A percentile compares a stretch with the other conserved stretches of the same genome.
Conservation (phyloP, 2,797 vertebrate species). For the Pseudopleuronectes americanus region DNA sequence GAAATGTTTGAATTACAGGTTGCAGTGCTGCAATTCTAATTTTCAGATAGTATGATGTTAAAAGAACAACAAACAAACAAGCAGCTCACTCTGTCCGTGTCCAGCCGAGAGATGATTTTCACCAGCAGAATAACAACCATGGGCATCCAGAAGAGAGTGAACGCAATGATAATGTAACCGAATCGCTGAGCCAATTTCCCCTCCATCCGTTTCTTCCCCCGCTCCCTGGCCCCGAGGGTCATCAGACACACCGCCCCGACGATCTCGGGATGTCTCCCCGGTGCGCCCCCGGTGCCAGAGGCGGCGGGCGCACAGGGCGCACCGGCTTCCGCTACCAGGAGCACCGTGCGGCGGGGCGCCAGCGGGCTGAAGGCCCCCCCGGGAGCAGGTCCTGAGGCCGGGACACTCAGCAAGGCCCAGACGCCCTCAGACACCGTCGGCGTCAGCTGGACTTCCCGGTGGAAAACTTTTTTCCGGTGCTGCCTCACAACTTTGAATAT, state of each 20-base stretch:
- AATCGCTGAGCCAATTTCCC: conserved; percentile 76
- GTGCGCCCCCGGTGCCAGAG: too few relatives aligned
- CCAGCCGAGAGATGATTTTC: conserved; percentile 40
- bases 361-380: conserved; percentile 1
- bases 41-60: background rate
- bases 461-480: conserved; percentile 72
- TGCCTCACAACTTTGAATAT: conserved; percentile 72
- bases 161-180: conserved; percentile 75
- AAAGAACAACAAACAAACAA: background rate
- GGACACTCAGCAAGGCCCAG: conserved; percentile 30
- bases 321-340: conserved; percentile 36
- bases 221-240: conserved; percentile 61
- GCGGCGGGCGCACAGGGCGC: background rate
- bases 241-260: conserved; percentile 76
- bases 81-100: conserved; percentile 56
- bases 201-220: conserved; percentile 73
- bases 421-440: conserved; percentile 43
- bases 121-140: conserved; percentile 70
- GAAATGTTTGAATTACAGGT: background rate
- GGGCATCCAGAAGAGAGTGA: conserved; percentile 77
- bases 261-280: conserved; percentile 43
- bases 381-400: background rate
- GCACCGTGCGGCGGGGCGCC: conserved; percentile 9
- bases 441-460: conserved; percentile 59
- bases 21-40: background rate